Evolutionary conservation across 2,113 vertebrate genomes (phyloP), one percentile per base, ranked within the genome.

Genomic region (Collichthys lucidus): DNA sequence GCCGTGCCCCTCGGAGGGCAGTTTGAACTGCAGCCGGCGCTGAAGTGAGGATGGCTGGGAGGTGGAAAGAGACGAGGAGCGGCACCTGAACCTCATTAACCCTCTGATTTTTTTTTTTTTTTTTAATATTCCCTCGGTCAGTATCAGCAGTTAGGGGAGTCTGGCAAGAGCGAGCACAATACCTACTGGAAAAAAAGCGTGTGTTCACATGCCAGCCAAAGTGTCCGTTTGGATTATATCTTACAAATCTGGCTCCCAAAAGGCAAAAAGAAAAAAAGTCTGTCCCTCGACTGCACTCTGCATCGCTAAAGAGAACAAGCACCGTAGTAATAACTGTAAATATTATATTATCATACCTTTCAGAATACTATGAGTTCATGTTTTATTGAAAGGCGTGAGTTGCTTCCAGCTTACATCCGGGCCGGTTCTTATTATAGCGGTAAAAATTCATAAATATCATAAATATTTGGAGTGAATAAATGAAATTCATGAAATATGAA

Each of bases 381-480:
- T 89, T 92, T 90, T 92, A 92, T 90, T 89, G 64, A 90, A 90
- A 88, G 44, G 57, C 60, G 4, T 40, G 73, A 85, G 74, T 31
- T 64, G 64, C 83, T 81, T 22, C 69, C 82, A 78, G 76, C 79
- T 75, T 71, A 64, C 24, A 73, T 67, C 15, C 44, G 12, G 42
- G 42, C 53, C 17, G 53, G 68, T 74, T 26, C 29, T 78, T 46
- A 80, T 72, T 82, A 71, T n/a, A 52, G 35, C 15, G 20, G 50
- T 74, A 74, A 73, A 83, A 74, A 73, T 20, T 73, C 19, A n/a
- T 46, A 62, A 66, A 79, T 73, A 69, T 64, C 68, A 83, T 69
- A 79, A 88, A 84, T 57, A 76, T 86, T 68, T 75, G 47, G 24
- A 75, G 35, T 0, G 0, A 72, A 69, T 62, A 31, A 61, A 79